Percentiles rank a stretch among this genome's conserved stretches.
Conservation (phyloP, 2,797 vertebrate genomes). For the Eulemur mongoz region DNA sequence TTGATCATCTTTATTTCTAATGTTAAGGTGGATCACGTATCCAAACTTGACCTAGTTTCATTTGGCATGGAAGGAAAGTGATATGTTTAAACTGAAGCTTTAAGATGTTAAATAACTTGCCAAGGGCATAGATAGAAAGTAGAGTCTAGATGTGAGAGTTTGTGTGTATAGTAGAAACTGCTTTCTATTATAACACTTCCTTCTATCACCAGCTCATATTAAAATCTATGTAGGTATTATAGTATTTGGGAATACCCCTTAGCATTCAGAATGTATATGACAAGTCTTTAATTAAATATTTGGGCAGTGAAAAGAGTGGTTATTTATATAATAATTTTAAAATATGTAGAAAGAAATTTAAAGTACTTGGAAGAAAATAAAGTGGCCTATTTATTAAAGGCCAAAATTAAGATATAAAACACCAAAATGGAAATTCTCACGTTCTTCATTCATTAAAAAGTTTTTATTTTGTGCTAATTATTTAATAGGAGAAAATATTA, state of each 20-base stretch:
- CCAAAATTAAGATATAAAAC: neutral
- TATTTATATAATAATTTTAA: neutral
- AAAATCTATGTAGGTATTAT: neutral
- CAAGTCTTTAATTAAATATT: neutral
- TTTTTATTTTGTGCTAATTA: neutral
- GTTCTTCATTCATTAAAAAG: neutral
- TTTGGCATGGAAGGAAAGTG: neutral
- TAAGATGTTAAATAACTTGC: neutral
- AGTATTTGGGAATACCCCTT: neutral
- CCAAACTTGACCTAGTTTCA: neutral
- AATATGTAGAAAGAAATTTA: neutral
- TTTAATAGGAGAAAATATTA: neutral
- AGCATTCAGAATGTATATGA: neutral
- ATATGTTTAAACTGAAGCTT: neutral
- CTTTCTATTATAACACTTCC: neutral
- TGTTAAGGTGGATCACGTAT: neutral
- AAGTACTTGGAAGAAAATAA: neutral
- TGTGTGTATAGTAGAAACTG: neutral
- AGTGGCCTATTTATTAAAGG: neutral
- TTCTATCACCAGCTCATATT: neutral
- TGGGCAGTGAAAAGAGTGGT: neutral
- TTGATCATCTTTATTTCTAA: constrained; percentile 51
- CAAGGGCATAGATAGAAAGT: neutral
- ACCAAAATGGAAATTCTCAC: neutral
- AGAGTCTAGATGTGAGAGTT: neutral